Conservation (phyloP, 2,888 invertebrate species). For the Orgyia antiqua region DNA sequence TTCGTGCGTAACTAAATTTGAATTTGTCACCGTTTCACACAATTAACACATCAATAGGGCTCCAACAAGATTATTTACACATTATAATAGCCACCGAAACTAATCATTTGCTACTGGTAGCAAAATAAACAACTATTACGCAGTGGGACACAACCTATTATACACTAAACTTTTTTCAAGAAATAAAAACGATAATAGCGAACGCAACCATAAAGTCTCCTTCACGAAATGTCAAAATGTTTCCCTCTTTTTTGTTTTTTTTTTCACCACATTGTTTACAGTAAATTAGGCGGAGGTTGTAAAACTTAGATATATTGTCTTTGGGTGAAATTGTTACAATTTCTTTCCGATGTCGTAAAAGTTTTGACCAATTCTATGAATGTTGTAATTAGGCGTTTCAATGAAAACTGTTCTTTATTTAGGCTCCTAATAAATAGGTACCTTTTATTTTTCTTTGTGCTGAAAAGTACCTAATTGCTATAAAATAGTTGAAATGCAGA, state of each 20-base stretch:
- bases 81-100: slow-evolving; percentile 62
- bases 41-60: slow-evolving; percentile 32
- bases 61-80: slow-evolving; percentile 63
- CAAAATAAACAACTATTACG: slow-evolving; percentile 46
- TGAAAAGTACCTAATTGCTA: too few species aligned
- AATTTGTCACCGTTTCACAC: slow-evolving; percentile 36
- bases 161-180: slow-evolving; percentile 55
- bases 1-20: slow-evolving; percentile 34
- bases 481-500: too few species aligned
- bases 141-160: slow-evolving; percentile 53
- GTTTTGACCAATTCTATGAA: slow-evolving; percentile 25
- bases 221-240: slow-evolving; percentile 60
- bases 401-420: too few species aligned
- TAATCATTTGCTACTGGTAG: slow-evolving; percentile 72
- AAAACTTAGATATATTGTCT: slow-evolving; percentile 31
- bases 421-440: too few species aligned
- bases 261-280: slow-evolving; percentile 37
- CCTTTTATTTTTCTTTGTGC: too few species aligned
- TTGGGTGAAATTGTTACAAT: slow-evolving; percentile 60
- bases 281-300: slow-evolving; percentile 39
- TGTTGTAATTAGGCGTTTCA: slow-evolving; percentile 23
- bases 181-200: slow-evolving; percentile 45
- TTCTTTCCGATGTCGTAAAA: slow-evolving; percentile 44
- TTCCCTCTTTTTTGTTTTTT: slow-evolving; percentile 49
- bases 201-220: slow-evolving; percentile 57